Conservation (phyloP, 2,797 vertebrate genomes). For the Australoheros facetus region DNA sequence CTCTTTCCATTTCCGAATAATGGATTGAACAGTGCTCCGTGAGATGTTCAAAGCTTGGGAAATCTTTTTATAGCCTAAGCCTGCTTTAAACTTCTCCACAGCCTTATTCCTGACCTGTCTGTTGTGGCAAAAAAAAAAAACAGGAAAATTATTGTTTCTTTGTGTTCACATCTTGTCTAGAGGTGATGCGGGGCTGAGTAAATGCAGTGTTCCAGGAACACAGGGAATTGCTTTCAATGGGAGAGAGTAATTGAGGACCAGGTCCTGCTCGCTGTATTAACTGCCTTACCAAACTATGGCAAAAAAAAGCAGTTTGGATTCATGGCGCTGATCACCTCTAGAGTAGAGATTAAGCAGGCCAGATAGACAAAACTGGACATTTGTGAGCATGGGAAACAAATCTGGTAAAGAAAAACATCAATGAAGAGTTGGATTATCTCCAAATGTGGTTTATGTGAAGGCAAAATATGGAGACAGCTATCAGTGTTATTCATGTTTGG, state of each 20-base stretch:
- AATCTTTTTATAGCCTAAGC: too few relatives aligned
- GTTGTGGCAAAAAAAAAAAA: too few relatives aligned
- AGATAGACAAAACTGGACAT: background rate
- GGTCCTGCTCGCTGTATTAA: background rate
- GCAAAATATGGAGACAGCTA: background rate
- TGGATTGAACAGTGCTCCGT: too few relatives aligned
- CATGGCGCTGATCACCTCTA: fast-evolving
- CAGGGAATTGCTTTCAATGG: background rate
- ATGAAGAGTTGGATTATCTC: background rate
- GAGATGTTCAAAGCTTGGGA: too few relatives aligned
- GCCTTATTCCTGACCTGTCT: too few relatives aligned
- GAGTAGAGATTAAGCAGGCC: fast-evolving
- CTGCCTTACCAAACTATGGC: background rate
- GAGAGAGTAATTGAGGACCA: background rate
- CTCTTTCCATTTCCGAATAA: too few relatives aligned
- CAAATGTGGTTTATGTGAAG: background rate
- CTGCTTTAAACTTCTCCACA: too few relatives aligned
- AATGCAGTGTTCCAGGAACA: background rate
- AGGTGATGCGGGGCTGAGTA: background rate
- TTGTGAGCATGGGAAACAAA: background rate
- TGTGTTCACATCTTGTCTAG: background rate
- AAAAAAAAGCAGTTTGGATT: background rate
- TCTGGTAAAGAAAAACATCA: background rate
- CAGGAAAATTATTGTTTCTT: background rate
- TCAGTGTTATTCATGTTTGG: background rate